Conservation (phyloP, 2,113 vertebrate genomes). For the Xenopus tropicalis region DNA sequence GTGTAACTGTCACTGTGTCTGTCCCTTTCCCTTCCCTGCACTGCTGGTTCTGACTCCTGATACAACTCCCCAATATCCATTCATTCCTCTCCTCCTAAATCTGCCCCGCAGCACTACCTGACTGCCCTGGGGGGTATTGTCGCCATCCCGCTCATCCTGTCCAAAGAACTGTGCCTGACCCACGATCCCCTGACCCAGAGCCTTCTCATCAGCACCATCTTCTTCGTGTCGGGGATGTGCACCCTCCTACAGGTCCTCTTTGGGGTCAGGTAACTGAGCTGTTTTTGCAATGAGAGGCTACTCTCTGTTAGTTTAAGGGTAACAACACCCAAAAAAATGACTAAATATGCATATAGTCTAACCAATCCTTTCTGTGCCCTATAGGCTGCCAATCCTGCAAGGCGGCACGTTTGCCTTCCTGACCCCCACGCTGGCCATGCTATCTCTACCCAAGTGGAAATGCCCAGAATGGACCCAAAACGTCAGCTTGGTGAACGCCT, state of each 20-base stretch:
- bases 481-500: slow-evolving; percentile 74
- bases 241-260: slow-evolving; percentile 89
- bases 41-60: too few species aligned
- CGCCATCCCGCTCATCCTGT: slow-evolving; percentile 86
- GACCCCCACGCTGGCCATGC: slow-evolving; percentile 84
- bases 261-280: slow-evolving; percentile 80
- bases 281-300: not conserved
- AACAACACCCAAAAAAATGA: too few species aligned
- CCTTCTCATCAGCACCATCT: slow-evolving; percentile 92
- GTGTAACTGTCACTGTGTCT: too few species aligned
- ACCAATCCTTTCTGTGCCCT: too few species aligned
- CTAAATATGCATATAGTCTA: too few species aligned
- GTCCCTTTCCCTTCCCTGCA: too few species aligned
- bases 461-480: slow-evolving; percentile 92
- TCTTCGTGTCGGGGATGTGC: slow-evolving; percentile 92
- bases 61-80: too few species aligned
- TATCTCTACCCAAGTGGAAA: slow-evolving; percentile 86
- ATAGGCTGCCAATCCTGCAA: slow-evolving; percentile 62
- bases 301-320: too few species aligned
- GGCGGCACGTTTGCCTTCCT: slow-evolving; percentile 88
- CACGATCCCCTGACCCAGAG: slow-evolving; percentile 89
- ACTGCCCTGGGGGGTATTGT: slow-evolving; percentile 89
- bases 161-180: slow-evolving; percentile 84
- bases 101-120: slow-evolving; percentile 80
- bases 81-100: too few species aligned